Conservation (phyloP, 2,888 invertebrate species). For the Gnatocerus cornutus region DNA sequence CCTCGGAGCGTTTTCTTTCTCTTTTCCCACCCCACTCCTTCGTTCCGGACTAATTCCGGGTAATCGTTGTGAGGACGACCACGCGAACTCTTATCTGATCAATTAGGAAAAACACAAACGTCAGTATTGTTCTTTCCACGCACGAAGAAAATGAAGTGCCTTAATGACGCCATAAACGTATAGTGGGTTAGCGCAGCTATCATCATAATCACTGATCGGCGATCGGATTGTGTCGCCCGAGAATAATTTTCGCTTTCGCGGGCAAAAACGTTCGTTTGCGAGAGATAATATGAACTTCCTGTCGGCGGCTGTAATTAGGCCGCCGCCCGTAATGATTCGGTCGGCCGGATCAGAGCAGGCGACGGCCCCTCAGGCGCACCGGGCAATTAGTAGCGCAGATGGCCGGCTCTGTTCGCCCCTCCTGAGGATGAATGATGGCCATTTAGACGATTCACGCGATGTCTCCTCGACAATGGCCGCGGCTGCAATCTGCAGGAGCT, state of each 20-base stretch:
- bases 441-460: constrained; percentile 41
- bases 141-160: not conserved
- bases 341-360: constrained; percentile 36
- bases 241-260: constrained; percentile 16
- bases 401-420: constrained; percentile 36
- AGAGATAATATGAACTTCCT: constrained; percentile 39
- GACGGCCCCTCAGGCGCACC: constrained; percentile 40
- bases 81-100: constrained; percentile 12
- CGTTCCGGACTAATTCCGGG: constrained; percentile 28
- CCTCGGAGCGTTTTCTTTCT: constrained; percentile 15
- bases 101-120: constrained; percentile 1
- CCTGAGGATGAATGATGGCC: constrained; percentile 46
- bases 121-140: constrained; percentile 10
- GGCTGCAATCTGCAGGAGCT: constrained; percentile 21
- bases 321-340: constrained; percentile 40
- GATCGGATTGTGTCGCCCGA: not conserved
- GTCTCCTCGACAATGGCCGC: constrained; percentile 22
- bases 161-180: too few species aligned
- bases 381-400: constrained; percentile 54
- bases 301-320: constrained; percentile 42
- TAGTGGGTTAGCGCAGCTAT: not conserved
- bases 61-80: constrained; percentile 14
- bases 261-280: constrained; percentile 32
- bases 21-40: not conserved
- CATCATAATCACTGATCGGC: not conserved